These are phyloP conservation scores for Antechinus stuartii DNA, from an alignment of 2,113 vertebrate species.

Conservation along the genomic window DNA sequence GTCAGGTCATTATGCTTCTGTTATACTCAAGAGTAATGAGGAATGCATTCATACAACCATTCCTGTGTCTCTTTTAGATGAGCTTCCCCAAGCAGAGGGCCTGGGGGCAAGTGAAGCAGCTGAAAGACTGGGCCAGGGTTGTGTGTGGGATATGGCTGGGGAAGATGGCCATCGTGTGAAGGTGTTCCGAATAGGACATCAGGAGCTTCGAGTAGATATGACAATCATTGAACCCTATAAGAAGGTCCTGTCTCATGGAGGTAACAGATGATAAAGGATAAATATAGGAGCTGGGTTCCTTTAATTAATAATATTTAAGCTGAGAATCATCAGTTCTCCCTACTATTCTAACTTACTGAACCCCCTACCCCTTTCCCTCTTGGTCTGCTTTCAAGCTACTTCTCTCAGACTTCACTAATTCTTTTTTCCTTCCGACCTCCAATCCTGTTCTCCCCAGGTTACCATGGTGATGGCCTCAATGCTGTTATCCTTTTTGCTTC, in stretches of 20 bases:
- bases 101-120: conserved; percentile 46
- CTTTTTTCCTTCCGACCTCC: background rate
- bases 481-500: conserved; percentile 89
- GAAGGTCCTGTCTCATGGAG: conserved; percentile 89
- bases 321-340: background rate
- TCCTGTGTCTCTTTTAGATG: conserved; percentile 80
- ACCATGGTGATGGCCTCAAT: conserved; percentile 87
- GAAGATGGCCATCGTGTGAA: conserved; percentile 86
- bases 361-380: background rate
- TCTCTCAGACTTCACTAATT: background rate
- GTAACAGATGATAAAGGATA: conserved; percentile 70
- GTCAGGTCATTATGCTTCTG: background rate
- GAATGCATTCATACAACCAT: background rate
- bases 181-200: conserved; percentile 83
- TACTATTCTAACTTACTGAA: conserved; percentile 7
- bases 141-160: conserved; percentile 84
- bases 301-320: background rate
- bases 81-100: conserved; percentile 81
- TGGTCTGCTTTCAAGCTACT: background rate
- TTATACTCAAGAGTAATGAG: background rate
- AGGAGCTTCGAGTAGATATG: conserved; percentile 88
- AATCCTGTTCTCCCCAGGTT: conserved; percentile 81
- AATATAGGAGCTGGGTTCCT: accelerated
- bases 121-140: conserved; percentile 76
- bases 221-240: conserved; percentile 88